Evolutionary conservation across 1,140 invertebrate genomes (phyloP).

Genomic region (Ceratitis capitata): DNA sequence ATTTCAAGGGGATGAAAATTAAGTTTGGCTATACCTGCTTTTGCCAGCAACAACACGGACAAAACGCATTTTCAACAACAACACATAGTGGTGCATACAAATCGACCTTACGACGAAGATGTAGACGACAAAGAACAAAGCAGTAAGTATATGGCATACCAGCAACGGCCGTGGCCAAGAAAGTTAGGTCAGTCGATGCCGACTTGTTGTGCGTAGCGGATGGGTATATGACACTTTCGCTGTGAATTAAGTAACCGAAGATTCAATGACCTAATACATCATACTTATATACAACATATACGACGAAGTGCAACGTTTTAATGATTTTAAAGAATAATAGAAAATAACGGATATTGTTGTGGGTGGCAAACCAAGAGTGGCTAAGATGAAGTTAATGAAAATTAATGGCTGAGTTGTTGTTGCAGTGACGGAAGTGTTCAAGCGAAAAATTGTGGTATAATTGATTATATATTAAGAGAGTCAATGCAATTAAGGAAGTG

Average conservation of each 20-base stretch:
- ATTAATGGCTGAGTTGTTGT: neutral
- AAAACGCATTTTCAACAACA: constrained; percentile 19
- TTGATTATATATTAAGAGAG: neutral
- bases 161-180: constrained; percentile 26
- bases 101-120: neutral
- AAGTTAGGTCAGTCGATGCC: constrained; percentile 27
- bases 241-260: neutral
- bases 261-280: neutral
- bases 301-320: neutral
- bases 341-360: neutral
- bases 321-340: neutral
- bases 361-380: neutral
- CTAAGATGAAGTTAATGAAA: constrained; percentile 11
- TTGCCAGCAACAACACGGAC: neutral
- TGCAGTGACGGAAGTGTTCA: neutral
- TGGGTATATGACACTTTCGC: neutral
- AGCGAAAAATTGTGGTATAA: neutral
- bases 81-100: neutral
- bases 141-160: neutral
- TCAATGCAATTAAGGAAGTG: too few relatives aligned
- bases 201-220: constrained; percentile 33
- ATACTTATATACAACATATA: neutral
- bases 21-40: too few relatives aligned
- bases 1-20: neutral
- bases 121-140: constrained; percentile 30